phyloP scores from a whole-genome alignment of 2,888 invertebrate genomes.

The Hermodice carunculata region DNA sequence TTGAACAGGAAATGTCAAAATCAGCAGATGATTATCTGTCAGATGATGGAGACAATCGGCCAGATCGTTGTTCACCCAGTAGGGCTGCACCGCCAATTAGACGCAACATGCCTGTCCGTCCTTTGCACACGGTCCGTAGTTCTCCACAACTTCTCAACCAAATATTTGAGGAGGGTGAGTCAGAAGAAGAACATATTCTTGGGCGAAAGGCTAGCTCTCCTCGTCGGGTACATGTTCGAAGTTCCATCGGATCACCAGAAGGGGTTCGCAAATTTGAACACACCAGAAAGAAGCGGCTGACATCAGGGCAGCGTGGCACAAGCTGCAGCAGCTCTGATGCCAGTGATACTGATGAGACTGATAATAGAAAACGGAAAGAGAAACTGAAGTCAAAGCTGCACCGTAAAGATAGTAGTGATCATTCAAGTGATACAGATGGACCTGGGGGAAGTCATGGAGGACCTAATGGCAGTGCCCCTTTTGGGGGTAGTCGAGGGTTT shows the following conservation, averaged over 20 bases:
- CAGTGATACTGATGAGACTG: slow-evolving; percentile 79
- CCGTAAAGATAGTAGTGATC: slow-evolving; percentile 66
- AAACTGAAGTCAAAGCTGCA: slow-evolving; percentile 52
- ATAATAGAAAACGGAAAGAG: slow-evolving; percentile 59
- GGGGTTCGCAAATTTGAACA: slow-evolving; percentile 67
- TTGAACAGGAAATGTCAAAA: not conserved
- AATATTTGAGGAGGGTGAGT: slow-evolving; percentile 78
- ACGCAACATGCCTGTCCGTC: slow-evolving; percentile 57
- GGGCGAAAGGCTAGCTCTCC: slow-evolving; percentile 44
- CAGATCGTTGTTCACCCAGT: not conserved
- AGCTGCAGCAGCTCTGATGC: slow-evolving; percentile 96
- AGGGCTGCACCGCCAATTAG: slow-evolving; percentile 29
- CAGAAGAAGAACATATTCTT: slow-evolving; percentile 66
- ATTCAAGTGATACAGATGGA: slow-evolving; percentile 68
- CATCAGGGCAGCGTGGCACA: slow-evolving; percentile 76
- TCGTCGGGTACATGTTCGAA: slow-evolving; percentile 62
- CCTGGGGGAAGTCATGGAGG: slow-evolving; percentile 32
- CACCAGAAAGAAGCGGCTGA: slow-evolving; percentile 70
- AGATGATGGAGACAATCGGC: not conserved
- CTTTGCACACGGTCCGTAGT: slow-evolving; percentile 70
- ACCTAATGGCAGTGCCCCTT: too few relatives aligned
- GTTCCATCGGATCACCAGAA: slow-evolving; percentile 68
- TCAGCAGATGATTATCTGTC: slow-evolving; percentile 5
- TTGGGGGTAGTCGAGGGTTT: not conserved
- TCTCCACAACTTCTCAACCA: slow-evolving; percentile 76